Percentiles rank a stretch among this genome's conserved stretches.
phyloP scores from a whole-genome alignment of 2,113 vertebrate genomes.

The Microcebus murinus region DNA sequence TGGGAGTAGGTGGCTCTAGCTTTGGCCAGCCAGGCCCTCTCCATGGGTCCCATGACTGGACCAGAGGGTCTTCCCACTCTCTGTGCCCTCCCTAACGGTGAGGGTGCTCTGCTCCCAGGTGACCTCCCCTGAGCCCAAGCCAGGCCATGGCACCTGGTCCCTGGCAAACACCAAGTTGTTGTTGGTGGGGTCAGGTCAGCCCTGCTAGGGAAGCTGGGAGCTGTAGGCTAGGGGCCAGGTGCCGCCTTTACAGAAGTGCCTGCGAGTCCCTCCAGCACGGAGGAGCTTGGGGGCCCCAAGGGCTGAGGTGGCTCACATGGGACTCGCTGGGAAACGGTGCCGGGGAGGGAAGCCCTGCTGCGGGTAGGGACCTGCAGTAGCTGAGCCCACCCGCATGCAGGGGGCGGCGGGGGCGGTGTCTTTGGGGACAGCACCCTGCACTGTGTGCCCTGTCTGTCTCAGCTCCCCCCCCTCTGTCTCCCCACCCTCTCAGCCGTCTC shows the following conservation, averaged over 20 bases:
- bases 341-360: accelerated
- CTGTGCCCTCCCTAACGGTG: background rate
- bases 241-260: background rate
- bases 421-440: accelerated
- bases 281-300: background rate
- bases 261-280: background rate
- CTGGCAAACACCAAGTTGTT: background rate
- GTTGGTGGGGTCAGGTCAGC: too few relatives aligned
- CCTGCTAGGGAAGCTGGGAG: background rate
- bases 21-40: background rate
- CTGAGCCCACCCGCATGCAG: background rate
- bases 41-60: background rate
- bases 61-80: background rate
- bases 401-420: background rate
- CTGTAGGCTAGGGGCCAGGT: background rate
- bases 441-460: accelerated
- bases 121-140: background rate
- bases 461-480: accelerated
- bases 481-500: accelerated
- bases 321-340: background rate
- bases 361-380: background rate
- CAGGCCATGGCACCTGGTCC: background rate
- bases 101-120: background rate
- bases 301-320: background rate
- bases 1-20: background rate